Evolutionary conservation across 2,113 vertebrate genomes (phyloP), one percentile per base, ranked within the genome.

Genomic region (Amphiprion ocellaris): DNA sequence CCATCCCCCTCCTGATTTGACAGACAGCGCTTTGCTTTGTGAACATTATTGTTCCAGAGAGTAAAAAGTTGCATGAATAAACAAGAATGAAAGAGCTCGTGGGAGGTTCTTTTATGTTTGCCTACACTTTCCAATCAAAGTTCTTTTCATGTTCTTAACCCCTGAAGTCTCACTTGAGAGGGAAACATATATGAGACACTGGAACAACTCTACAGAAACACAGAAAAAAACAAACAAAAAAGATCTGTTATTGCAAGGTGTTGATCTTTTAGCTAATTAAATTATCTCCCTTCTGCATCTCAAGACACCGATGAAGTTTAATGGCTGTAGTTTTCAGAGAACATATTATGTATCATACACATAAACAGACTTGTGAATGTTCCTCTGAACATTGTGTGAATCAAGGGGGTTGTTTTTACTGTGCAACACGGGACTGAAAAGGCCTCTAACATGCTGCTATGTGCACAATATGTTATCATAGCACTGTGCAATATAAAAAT

Each of bases 401-500:
- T 66, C n/a, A 75, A 17, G 12, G 28, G 37, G 53, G 65, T 8
- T 65, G n/a, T 33, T 66, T 50, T 62, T 46, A 63, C 54, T 41
- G 41, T 56, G 33, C 3, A 28, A n/a, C 12, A 50, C 47, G 3
- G 30, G 16, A 60, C 26, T 11, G 21, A 61, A 67, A 19, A 21
- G 28, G 24, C 14, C 15, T 62, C 16, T 17, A 58, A 28, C 23
- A 59, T 12, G 14, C 41, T 44, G 4, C 41, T 4, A 44, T 4
- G 15, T 15, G 2, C 7, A 9, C 33, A 2, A 44, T 44, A 44
- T 44, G 2, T 44, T 12, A 44, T 44, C 41, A 12, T 16, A 37
- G 21, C 63, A 54, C 46, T 71, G 28, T 82, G 85, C 33, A 54
- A 77, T 85, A 79, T 28, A 37, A 72, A 58, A 60, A 47, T 10